Conservation (phyloP, 2,113 vertebrate genomes). For the Cryptomyrus ogoouensis region DNA sequence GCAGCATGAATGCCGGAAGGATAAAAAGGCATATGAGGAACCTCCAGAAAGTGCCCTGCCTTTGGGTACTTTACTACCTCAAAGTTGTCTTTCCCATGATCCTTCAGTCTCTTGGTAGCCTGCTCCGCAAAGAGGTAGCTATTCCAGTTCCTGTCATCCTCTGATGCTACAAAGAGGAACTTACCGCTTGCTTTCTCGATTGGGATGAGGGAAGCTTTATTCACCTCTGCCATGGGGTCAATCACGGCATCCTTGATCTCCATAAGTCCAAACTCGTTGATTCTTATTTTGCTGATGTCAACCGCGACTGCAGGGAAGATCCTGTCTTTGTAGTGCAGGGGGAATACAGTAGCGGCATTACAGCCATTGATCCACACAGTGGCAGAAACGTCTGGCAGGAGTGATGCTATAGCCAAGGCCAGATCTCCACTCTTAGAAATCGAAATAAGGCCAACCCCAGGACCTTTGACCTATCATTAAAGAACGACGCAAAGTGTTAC, state of each 20-base stretch:
- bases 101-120: conserved; percentile 53
- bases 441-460: conserved; percentile 73
- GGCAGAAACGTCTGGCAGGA: conserved; percentile 32
- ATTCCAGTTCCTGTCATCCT: conserved; percentile 68
- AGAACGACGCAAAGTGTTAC: not conserved
- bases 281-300: conserved; percentile 14
- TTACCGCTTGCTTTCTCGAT: conserved; percentile 56
- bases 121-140: conserved; percentile 57
- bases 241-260: conserved; percentile 47
- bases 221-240: conserved; percentile 45
- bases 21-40: conserved; percentile 62
- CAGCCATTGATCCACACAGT: conserved; percentile 50
- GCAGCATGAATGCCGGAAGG: conserved; percentile 59
- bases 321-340: conserved; percentile 36
- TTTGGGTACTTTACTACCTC: conserved; percentile 57
- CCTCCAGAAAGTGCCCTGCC: conserved; percentile 67
- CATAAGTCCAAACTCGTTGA: conserved; percentile 44
- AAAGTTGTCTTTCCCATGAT: conserved; percentile 57
- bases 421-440: conserved; percentile 75
- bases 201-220: conserved; percentile 56
- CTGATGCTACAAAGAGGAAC: conserved; percentile 63
- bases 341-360: not conserved
- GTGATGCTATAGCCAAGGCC: conserved; percentile 47
- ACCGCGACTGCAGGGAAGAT: conserved; percentile 9
- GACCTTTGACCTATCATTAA: conserved; percentile 56